Base-by-base conservation (phyloP, 2,888 invertebrate species). In the Nycteola revayana region DNA sequence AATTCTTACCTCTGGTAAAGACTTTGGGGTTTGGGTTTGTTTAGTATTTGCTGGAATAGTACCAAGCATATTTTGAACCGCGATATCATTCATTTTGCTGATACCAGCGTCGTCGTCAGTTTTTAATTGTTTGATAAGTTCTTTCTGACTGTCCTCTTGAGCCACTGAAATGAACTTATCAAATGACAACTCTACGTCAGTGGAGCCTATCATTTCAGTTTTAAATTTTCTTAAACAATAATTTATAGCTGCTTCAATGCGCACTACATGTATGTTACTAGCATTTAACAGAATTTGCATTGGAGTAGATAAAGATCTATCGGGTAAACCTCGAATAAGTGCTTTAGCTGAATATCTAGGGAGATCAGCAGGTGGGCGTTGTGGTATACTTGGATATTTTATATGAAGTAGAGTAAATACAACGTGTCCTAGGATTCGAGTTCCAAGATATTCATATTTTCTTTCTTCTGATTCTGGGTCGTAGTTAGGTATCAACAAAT, bases 21-120 rank as follows among this genome's bases (percentile, higher is more conserved):
- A 74, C 62, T 85, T 89, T 10, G 92, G 92, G 7, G 93, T 93
- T 75, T 93, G 93, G 0, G 90, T 90, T 57, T 84, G 77, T 65
- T 92, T 91, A 10, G 70, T 55, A 53, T 86, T 87, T 7, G 75
- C 65, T 9, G 78, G 59, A 40, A 58, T 51, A 3, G 50, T 57
- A 11, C 77, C 75, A 17, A 70, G 47, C 55, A 75, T 60, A 24
- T 64, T 36, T 17, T 62, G 37, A 30, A 69, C 46, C 9, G 57
- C 63, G 27, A 50, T 49, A 25, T 76, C 80, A 50, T 55, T 77
- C 49, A 33, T 64, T 61, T 76, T 85, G 38, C 47, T 66, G 0
- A 44, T 37, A 6, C 7, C n/a, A 5, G 36, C 31, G 7, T 79
- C 80, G 42, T 81, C 75, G 48, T 79, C 78, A 20, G 53, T 36